These are phyloP conservation scores for Eriosoma lanigerum DNA, from an alignment of 1,140 invertebrate genomes.

Conservation along the genomic window DNA sequence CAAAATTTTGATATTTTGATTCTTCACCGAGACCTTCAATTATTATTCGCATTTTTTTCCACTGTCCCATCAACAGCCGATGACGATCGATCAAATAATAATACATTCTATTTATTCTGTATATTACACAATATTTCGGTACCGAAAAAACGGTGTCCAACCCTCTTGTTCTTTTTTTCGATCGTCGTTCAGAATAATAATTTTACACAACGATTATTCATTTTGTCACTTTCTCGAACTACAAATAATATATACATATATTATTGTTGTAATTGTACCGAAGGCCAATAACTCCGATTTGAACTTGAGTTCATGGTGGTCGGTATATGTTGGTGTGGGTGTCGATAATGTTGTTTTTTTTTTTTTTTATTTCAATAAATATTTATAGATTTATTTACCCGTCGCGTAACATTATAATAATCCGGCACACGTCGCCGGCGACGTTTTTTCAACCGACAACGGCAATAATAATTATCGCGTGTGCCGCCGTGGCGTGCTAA, in stretches of 20 bases:
- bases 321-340: too few species aligned
- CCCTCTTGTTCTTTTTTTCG: too few species aligned
- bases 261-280: too few species aligned
- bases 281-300: conserved; percentile 25
- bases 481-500: not conserved
- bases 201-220: not conserved
- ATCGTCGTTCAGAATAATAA: too few species aligned
- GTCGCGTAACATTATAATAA: too few species aligned
- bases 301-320: not conserved
- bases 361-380: too few species aligned
- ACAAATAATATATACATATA: not conserved
- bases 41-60: not conserved
- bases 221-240: not conserved
- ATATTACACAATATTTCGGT: too few species aligned
- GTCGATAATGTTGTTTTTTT: not conserved
- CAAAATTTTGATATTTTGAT: not conserved
- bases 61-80: too few species aligned
- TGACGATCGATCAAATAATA: not conserved
- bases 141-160: too few species aligned
- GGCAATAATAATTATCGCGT: conserved; percentile 5
- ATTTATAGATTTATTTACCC: too few species aligned
- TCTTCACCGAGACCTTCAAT: conserved; percentile 14
- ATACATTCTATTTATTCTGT: not conserved
- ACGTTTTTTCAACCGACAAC: too few species aligned
- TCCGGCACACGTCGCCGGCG: too few species aligned